Evolutionary conservation across 1,140 invertebrate species (phyloP), one percentile per base, ranked within the genome.

Genomic region (Lepidurus apus): DNA sequence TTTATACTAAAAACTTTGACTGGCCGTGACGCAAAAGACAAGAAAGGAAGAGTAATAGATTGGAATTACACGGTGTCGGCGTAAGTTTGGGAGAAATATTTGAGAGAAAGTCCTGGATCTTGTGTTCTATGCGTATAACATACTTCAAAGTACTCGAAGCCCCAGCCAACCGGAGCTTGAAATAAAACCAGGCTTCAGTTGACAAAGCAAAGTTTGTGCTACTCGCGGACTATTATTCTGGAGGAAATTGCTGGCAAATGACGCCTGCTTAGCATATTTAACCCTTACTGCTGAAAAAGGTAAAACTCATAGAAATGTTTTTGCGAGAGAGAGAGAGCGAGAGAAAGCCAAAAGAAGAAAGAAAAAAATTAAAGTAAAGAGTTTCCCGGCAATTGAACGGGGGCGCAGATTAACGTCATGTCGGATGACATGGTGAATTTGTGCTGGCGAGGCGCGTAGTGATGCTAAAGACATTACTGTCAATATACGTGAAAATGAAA

Each of bases 381-480:
- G 34, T 65, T 65, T 65, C 13, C 1, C 21, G 21, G 21, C 53
- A 65, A 65, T 65, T 65, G 53, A 65, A 17, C 53, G 21, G 3
- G 13, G 53, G 3, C 53, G 53, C 53, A 13, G 7, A 65, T 65
- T 65, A 65, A 13, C 21, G 53, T 21, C 53, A 65, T 17, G 53
- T 65, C 53, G 21, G 53, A 65, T 65, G 53, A 17, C 53, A n/a
- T n/a, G 21, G 53, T 65, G 53, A 65, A 65, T n/a, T n/a, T 65
- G 17, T 21, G 17, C 13, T 13, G 21, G 17, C 17, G 53, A 65
- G 21, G 21, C 53, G 34, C 34, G 34, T 34, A 34, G 34, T 65
- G 53, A 65, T 65, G 53, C 53, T 65, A 65, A 65, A 65, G 53
- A 65, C 53, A 65, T 65, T 65, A 65, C 53, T 65, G 53, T 65